Percentiles rank a stretch among this genome's conserved stretches.
These are phyloP conservation scores for Collichthys lucidus DNA, from an alignment of 2,113 vertebrate species.

Conservation along the genomic window DNA sequence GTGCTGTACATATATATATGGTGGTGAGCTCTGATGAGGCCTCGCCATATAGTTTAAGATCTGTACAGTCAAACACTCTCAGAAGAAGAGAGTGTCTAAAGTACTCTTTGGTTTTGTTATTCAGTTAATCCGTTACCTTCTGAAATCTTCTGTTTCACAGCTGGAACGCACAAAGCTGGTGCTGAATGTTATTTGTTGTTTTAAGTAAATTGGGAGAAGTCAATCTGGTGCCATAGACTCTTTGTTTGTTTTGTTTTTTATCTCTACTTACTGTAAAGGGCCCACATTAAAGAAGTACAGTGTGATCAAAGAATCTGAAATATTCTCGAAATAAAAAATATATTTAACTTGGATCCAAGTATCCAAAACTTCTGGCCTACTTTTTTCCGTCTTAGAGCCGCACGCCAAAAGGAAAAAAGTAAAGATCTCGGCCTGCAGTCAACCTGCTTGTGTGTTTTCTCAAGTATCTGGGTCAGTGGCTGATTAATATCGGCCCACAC, in stretches of 20 bases:
- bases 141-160: constrained; percentile 57
- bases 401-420: not conserved
- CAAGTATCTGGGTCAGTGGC: constrained; percentile 1
- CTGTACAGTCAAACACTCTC: constrained; percentile 29
- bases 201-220: constrained; percentile 74
- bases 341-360: too few species aligned
- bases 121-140: constrained; percentile 6
- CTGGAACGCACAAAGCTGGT: constrained; percentile 74
- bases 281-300: not conserved
- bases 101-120: constrained; percentile 48
- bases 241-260: constrained; percentile 23
- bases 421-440: not conserved
- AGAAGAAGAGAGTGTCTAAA: not conserved
- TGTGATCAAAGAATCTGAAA: not conserved
- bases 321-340: not conserved
- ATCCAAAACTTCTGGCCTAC: not conserved
- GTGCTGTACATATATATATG: constrained; percentile 56
- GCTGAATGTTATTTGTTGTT: constrained; percentile 62
- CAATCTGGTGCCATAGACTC: constrained; percentile 29
- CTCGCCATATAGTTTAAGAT: constrained; percentile 20
- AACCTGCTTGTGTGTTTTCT: not conserved
- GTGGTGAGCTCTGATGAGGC: constrained; percentile 18
- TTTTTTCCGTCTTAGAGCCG: not conserved
- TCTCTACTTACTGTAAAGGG: not conserved
- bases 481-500: not conserved